Percentiles rank a stretch among this genome's conserved stretches.
phyloP scores from a whole-genome alignment of 2,888 invertebrate species.

The Epinotia demarniana region DNA sequence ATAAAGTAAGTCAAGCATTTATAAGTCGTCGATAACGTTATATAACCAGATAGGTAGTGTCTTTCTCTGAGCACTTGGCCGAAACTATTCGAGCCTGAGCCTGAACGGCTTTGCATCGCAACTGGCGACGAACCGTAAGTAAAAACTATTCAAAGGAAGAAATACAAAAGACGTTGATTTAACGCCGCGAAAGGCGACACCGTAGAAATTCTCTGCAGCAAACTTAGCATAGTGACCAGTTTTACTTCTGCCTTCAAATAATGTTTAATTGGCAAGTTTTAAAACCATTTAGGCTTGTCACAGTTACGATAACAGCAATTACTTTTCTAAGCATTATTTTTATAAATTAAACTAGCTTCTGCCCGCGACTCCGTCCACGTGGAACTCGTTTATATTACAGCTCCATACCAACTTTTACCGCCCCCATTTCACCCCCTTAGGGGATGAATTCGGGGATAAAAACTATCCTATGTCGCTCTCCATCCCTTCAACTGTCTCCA shows the following conservation, averaged over 20 bases:
- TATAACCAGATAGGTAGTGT: slow-evolving; percentile 32
- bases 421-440: too few relatives aligned
- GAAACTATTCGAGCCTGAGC: slow-evolving; percentile 30
- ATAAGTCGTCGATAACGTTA: slow-evolving; percentile 30
- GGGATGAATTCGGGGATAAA: too few relatives aligned
- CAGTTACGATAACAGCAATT: neutral
- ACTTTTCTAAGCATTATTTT: neutral
- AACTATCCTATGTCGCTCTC: too few relatives aligned
- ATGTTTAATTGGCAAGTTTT: neutral
- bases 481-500: too few relatives aligned
- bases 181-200: slow-evolving; percentile 20
- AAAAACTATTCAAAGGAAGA: slow-evolving; percentile 28
- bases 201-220: slow-evolving; percentile 1
- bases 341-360: too few relatives aligned
- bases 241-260: slow-evolving; percentile 3
- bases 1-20: slow-evolving; percentile 24
- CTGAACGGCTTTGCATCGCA: slow-evolving; percentile 32
- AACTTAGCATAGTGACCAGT: neutral
- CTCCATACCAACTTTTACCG: too few relatives aligned
- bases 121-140: slow-evolving; percentile 23
- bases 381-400: too few relatives aligned
- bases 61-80: slow-evolving; percentile 8
- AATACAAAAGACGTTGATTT: slow-evolving; percentile 38
- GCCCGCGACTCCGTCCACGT: too few relatives aligned
- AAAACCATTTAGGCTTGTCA: neutral